These are phyloP conservation scores for Callyntrura guangdongensis DNA, from an alignment of 2,888 invertebrate species.

Conservation along the genomic window DNA sequence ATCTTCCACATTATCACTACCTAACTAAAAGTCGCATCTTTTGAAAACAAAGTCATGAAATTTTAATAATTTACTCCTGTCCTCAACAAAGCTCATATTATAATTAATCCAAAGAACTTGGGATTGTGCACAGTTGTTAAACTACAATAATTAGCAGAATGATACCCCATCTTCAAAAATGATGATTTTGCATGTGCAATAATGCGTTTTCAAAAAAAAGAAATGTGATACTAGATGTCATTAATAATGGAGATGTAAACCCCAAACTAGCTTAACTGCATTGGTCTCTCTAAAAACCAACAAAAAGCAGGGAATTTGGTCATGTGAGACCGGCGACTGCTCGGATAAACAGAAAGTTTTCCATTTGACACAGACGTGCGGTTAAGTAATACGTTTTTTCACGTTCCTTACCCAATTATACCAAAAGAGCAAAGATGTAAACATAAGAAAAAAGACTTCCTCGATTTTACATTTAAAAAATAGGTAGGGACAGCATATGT, in stretches of 20 bases:
- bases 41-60: neutral
- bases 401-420: no score
- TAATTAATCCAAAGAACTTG: neutral
- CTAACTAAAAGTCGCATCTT: neutral
- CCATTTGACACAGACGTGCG: neutral
- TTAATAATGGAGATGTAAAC: no score
- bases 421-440: neutral
- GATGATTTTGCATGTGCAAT: no score
- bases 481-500: no score
- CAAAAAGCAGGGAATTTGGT: no score
- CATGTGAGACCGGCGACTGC: neutral
- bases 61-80: neutral
- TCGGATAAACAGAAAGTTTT: neutral
- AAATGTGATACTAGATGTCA: no score
- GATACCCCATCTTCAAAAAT: no score
- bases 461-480: neutral
- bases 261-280: no score
- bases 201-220: no score
- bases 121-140: neutral
- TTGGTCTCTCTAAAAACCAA: no score
- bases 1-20: neutral
- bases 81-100: neutral
- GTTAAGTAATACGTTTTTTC: no score
- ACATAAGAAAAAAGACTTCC: neutral
- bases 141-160: no score